Evolutionary conservation across 2,797 vertebrate genomes (phyloP).

Genomic region (Pseudochirops corinnae): DNA sequence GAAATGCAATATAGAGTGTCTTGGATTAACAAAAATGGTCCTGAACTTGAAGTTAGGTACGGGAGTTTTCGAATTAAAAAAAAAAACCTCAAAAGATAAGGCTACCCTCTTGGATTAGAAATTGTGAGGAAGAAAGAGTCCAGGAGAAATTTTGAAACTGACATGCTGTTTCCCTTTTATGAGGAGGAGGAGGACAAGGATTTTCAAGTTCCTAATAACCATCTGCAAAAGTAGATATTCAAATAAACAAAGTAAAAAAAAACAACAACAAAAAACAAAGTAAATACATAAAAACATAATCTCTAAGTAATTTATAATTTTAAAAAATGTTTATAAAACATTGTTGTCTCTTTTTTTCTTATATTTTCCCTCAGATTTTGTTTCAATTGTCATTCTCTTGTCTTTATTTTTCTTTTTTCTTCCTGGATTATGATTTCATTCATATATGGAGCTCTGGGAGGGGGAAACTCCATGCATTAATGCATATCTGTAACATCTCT

Average conservation of each 20-base stretch:
- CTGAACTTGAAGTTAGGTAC: slow-evolving; percentile 4
- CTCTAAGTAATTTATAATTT: not conserved
- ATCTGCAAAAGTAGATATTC: not conserved
- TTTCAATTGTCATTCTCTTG: not conserved
- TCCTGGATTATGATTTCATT: slow-evolving; percentile 8
- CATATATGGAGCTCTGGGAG: not conserved
- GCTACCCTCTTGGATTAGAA: slow-evolving; percentile 18
- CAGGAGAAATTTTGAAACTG: not conserved
- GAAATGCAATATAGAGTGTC: not conserved
- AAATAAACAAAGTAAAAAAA: not conserved
- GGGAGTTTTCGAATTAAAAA: not conserved
- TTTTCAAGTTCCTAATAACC: not conserved
- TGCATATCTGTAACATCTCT: not conserved
- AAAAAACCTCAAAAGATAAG: slow-evolving; percentile 23
- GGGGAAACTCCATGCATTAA: not conserved
- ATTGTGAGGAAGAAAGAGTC: not conserved
- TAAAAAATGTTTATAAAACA: not conserved
- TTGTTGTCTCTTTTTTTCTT: not conserved
- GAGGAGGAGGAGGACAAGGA: not conserved
- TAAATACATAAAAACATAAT: not conserved
- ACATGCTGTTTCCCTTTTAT: not conserved
- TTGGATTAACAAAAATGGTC: not conserved
- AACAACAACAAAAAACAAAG: not conserved
- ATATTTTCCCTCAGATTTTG: not conserved
- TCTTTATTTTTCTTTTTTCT: not conserved